These are phyloP conservation scores for Loxodonta africana DNA, from an alignment of 2,113 vertebrate genomes.

Conservation along the genomic window DNA sequence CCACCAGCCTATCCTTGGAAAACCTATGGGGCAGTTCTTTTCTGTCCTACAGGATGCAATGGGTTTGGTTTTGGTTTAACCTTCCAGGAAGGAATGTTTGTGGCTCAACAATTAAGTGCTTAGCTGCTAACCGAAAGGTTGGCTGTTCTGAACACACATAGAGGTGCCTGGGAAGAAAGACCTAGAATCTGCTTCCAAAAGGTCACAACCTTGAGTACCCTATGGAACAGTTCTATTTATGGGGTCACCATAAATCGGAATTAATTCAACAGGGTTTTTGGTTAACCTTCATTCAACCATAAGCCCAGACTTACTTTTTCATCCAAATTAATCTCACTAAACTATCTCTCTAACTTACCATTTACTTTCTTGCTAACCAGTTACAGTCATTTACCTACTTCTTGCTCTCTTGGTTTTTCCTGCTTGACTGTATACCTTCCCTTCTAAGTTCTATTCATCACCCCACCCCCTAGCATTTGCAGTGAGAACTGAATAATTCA, in stretches of 20 bases:
- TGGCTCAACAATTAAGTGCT: neutral
- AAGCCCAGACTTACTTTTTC: neutral
- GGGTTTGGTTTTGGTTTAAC: neutral
- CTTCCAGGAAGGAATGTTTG: neutral
- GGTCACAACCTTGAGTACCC: neutral
- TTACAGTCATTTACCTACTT: neutral
- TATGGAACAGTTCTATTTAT: neutral
- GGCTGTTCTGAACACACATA: neutral
- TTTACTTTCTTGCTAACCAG: neutral
- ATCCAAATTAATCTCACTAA: neutral
- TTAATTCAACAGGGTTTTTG: neutral
- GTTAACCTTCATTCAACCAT: neutral
- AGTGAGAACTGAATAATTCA: conserved; percentile 35
- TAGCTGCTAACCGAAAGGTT: neutral
- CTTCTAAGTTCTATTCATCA: neutral
- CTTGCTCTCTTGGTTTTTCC: conserved; percentile 49
- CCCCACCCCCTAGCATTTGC: neutral
- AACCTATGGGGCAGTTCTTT: too few species aligned
- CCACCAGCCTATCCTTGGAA: too few species aligned
- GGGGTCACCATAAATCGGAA: neutral
- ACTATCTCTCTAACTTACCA: neutral
- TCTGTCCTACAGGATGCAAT: too few species aligned
- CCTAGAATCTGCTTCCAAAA: neutral
- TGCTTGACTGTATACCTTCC: conserved; percentile 27
- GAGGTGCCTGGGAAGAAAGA: neutral